Base-by-base conservation (phyloP, 1,140 invertebrate genomes). In the Platyscapa corneri region DNA sequence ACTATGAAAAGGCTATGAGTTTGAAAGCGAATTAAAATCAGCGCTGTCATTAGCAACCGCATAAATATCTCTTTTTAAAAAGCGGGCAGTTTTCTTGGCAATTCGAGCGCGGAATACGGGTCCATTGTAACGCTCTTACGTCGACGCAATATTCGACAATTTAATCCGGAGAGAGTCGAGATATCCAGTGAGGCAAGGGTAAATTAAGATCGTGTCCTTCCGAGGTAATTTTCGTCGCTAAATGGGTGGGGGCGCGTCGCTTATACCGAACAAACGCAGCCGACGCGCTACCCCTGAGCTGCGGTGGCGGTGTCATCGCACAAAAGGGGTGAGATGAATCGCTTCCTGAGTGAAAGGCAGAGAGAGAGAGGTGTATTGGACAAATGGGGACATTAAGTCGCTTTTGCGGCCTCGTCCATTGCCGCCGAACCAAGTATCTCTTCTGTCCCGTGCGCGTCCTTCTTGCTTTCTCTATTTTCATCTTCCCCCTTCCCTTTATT, bases 301-400 rank as follows among this genome's bases (percentile, higher is more conserved):
- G 16, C 23, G 49, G 64, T 49, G 65, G n/a, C 32, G n/a, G 0
- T 39, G 32, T 81, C 10, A 1, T n/a, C 7, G 67, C 70, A 83
- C 67, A 90, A 88, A 90, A 89, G 89, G 88, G 88, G 87, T 86
- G 88, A 90, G 88, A 90, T 89, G 88, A 90, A 90, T 90, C 88
- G 88, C 87, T 88, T 87, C 88, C 87, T 87, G 89, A 87, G 87
- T 82, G 84, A 20, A 5, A 7, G 79, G 18, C 39, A 79, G 46
- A 49, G 42, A 75, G 42, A 49, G 7, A 75, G 76, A 78, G 76
- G 76, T 23, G 37, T 83, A 79, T 70, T 88, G 88, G 89, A 89
- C 89, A 90, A 90, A 90, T 90, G 86, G 87, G 81, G 85, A 89
- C 88, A 89, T 89, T 89, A 89, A 89, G 89, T 89, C 88, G 87